These are phyloP conservation scores for Dolichallabes microphthalmus DNA, from an alignment of 2,113 vertebrate genomes.

Conservation along the genomic window DNA sequence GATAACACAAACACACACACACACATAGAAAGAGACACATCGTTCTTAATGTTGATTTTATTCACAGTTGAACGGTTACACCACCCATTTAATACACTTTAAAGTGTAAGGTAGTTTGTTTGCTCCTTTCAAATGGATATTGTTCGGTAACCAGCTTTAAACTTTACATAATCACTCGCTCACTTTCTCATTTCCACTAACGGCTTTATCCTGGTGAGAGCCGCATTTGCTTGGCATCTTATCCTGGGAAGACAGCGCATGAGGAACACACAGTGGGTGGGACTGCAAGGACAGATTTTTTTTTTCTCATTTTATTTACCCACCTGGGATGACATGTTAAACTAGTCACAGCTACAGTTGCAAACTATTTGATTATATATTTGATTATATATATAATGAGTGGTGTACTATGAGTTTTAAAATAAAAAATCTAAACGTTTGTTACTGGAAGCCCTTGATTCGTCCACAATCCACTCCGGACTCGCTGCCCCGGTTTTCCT, in stretches of 20 bases:
- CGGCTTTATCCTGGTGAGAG: not conserved
- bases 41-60: not conserved
- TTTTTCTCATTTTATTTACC: not conserved
- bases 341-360: not conserved
- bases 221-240: not conserved
- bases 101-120: not conserved
- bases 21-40: not conserved
- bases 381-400: not conserved
- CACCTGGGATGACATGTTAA: not conserved
- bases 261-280: not conserved
- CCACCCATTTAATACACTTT: not conserved
- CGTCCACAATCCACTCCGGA: not conserved
- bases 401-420: not conserved
- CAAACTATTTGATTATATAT: not conserved
- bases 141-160: not conserved
- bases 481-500: not conserved
- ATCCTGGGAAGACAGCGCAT: not conserved
- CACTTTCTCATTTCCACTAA: not conserved
- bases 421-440: not conserved
- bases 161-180: not conserved
- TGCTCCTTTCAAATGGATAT: not conserved
- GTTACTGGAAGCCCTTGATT: not conserved
- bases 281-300: not conserved
- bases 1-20: not conserved
- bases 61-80: not conserved